Evolutionary conservation across 2,888 invertebrate genomes (phyloP).

Genomic region (Sepiola atlantica): DNA sequence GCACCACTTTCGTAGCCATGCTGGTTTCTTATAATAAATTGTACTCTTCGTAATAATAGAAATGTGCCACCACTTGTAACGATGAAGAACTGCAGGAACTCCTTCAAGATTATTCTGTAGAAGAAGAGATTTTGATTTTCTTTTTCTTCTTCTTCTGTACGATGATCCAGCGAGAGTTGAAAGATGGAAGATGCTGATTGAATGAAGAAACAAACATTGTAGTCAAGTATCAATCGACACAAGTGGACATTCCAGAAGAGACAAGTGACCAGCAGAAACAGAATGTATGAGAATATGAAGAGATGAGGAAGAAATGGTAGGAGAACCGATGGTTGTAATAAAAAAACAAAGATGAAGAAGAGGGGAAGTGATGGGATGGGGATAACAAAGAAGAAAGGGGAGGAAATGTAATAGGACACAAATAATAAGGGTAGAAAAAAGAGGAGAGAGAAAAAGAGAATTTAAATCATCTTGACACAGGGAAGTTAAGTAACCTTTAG

Average conservation of each 20-base stretch:
- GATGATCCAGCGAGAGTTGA: neutral
- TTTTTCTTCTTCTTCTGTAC: neutral
- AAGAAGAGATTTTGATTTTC: neutral
- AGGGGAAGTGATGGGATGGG: neutral
- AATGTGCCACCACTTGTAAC: neutral
- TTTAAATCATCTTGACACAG: neutral
- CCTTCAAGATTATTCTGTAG: neutral
- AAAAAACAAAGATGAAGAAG: neutral
- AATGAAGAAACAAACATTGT: neutral
- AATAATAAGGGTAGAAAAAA: neutral
- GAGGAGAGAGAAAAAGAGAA: neutral
- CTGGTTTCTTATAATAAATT: neutral
- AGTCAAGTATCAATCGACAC: neutral
- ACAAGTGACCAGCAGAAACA: neutral
- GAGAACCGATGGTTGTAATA: neutral
- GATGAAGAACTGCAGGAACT: neutral
- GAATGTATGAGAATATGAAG: too few species aligned
- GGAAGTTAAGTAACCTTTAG: neutral
- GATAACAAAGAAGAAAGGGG: neutral
- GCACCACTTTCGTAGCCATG: neutral
- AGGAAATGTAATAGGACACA: neutral
- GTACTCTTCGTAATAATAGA: neutral
- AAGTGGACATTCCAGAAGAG: constrained; percentile 32
- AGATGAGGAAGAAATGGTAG: neutral
- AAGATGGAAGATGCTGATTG: neutral